A percentile compares a stretch with the other conserved stretches of the same genome.
Evolutionary conservation across 2,888 invertebrate genomes (phyloP).

Genomic region (Tortricodes alternella): DNA sequence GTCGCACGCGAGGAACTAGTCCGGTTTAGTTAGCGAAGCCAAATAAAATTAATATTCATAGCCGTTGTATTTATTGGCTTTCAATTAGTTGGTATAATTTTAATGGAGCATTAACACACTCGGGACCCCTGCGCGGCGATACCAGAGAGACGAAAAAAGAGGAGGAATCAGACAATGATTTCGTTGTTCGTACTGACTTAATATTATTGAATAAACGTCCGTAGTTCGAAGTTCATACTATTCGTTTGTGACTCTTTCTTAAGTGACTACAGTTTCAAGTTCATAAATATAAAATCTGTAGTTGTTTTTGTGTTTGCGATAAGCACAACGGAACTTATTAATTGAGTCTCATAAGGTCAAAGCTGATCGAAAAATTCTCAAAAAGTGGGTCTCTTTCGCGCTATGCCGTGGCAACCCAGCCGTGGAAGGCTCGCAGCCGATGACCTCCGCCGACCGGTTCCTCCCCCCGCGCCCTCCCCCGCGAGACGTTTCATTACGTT

Average conservation of each 20-base stretch:
- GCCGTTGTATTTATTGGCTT: conserved; percentile 83
- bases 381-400: conserved; percentile 1
- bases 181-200: too few relatives aligned
- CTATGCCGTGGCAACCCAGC: conserved; percentile 62
- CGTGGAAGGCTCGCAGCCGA: conserved; percentile 80
- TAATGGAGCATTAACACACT: conserved; percentile 82
- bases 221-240: too few relatives aligned
- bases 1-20: conserved; percentile 63
- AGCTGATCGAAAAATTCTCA: conserved; percentile 3
- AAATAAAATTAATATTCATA: conserved; percentile 83
- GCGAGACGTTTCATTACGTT: conserved; percentile 82
- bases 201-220: too few relatives aligned
- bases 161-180: too few relatives aligned
- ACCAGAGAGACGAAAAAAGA: too few relatives aligned
- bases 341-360: neutral
- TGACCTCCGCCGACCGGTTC: conserved; percentile 81
- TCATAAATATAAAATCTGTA: too few relatives aligned
- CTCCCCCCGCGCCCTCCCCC: conserved; percentile 49
- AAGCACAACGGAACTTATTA: too few relatives aligned
- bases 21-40: conserved; percentile 58
- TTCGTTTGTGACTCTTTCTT: too few relatives aligned
- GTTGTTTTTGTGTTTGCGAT: too few relatives aligned
- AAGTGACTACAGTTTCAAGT: too few relatives aligned
- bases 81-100: conserved; percentile 83
- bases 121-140: conserved; percentile 58